Conservation (phyloP, 2,888 invertebrate species). For the Acrobeloides nanus region DNA sequence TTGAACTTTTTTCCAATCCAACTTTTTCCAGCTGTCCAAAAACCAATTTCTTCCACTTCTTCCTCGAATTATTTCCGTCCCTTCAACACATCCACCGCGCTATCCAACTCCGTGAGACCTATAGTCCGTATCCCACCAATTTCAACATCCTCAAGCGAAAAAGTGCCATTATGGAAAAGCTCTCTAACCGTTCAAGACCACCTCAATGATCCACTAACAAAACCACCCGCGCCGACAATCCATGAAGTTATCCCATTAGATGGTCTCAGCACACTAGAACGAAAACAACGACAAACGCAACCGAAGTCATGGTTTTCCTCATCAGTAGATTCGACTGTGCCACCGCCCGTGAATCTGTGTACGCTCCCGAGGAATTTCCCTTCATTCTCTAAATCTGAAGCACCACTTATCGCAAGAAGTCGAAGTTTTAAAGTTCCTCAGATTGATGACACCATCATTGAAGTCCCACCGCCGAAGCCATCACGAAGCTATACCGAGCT, state of each 20-base stretch:
- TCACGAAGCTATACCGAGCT: no score
- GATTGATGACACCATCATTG: no score
- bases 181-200: neutral
- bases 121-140: neutral
- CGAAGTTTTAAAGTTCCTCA: no score
- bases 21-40: neutral
- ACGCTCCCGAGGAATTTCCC: no score
- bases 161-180: no score
- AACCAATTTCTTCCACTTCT: neutral
- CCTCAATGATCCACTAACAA: neutral
- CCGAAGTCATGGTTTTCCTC: slow-evolving; percentile 25
- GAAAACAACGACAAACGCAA: slow-evolving; percentile 9
- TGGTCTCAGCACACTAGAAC: slow-evolving; percentile 10
- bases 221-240: slow-evolving; percentile 10
- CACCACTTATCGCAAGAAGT: no score
- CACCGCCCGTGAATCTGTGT: no score
- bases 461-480: no score
- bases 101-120: no score
- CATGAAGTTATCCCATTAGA: slow-evolving; percentile 12
- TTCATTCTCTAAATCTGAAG: no score
- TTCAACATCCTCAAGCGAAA: neutral
- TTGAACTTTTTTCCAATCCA: no score
- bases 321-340: slow-evolving; percentile 19
- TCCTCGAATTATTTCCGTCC: neutral
- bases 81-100: no score